A percentile compares a stretch with the other conserved stretches of the same genome.
phyloP scores from a whole-genome alignment of 2,888 invertebrate species.

The Drosophila kuntzei region DNA sequence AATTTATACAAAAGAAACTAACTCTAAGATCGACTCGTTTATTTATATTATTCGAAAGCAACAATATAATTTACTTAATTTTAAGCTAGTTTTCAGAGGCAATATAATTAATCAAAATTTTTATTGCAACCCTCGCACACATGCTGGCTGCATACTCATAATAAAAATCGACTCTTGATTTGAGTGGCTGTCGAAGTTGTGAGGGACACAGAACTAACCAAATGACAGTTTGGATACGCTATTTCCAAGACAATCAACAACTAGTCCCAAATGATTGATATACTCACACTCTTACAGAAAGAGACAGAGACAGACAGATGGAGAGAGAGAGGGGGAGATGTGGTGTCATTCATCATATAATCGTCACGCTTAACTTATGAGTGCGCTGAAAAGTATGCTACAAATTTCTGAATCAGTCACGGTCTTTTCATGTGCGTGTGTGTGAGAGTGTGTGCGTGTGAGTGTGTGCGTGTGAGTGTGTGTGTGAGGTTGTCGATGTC shows the following conservation, averaged over 20 bases:
- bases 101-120: slow-evolving; percentile 6
- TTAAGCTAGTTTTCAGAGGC: background rate
- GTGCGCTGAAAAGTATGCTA: slow-evolving; percentile 46
- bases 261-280: slow-evolving; percentile 49
- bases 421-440: background rate
- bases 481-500: slow-evolving; percentile 27
- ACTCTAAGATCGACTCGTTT: too few relatives aligned
- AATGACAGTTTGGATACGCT: slow-evolving; percentile 22
- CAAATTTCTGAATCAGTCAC: slow-evolving; percentile 17
- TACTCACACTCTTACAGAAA: slow-evolving; percentile 12
- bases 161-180: slow-evolving; percentile 45
- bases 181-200: slow-evolving; percentile 50
- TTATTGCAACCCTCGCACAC: slow-evolving; percentile 25
- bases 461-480: slow-evolving; percentile 4
- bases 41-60: too few relatives aligned
- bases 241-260: slow-evolving; percentile 44
- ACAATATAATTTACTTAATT: too few relatives aligned
- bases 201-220: slow-evolving; percentile 43
- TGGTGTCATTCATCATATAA: slow-evolving; percentile 61
- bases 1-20: too few relatives aligned
- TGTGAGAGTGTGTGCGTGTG: background rate
- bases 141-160: slow-evolving; percentile 26
- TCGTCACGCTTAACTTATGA: slow-evolving; percentile 41
- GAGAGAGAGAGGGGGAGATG: background rate
- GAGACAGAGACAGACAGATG: background rate